These are phyloP conservation scores for Caenorhabditis macrosperma DNA, from an alignment of 2,888 invertebrate species.

Conservation along the genomic window DNA sequence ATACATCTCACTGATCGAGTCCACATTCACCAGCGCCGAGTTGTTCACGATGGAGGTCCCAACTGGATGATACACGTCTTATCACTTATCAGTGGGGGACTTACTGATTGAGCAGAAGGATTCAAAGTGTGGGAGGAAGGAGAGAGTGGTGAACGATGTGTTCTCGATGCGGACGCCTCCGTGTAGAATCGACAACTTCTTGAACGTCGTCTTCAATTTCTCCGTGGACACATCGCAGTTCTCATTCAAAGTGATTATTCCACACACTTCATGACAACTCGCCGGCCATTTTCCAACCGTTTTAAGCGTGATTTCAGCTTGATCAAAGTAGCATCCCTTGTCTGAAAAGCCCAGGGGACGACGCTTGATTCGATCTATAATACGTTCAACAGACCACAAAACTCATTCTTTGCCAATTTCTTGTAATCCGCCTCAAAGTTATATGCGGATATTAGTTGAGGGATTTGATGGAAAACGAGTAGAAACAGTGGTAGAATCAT, in stretches of 20 bases:
- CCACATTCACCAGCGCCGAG: neutral
- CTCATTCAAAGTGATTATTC: neutral
- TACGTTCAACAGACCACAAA: too few relatives aligned
- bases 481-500: neutral
- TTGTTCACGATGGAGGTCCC: neutral
- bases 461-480: neutral
- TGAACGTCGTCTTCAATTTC: neutral
- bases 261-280: neutral
- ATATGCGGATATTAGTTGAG: neutral
- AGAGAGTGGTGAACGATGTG: neutral
- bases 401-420: neutral
- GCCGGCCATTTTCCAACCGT: neutral
- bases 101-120: too few relatives aligned
- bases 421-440: neutral
- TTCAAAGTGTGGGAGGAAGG: neutral
- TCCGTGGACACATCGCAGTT: constrained; percentile 4
- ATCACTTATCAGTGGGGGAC: too few relatives aligned
- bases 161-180: constrained; percentile 16
- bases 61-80: too few relatives aligned
- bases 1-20: neutral
- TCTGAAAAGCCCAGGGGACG: too few relatives aligned
- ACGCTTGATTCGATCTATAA: too few relatives aligned
- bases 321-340: neutral
- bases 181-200: neutral
- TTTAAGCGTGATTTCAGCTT: neutral